These are phyloP conservation scores for Vultur gryphus DNA, from an alignment of 2,797 vertebrate species.

Conservation along the genomic window DNA sequence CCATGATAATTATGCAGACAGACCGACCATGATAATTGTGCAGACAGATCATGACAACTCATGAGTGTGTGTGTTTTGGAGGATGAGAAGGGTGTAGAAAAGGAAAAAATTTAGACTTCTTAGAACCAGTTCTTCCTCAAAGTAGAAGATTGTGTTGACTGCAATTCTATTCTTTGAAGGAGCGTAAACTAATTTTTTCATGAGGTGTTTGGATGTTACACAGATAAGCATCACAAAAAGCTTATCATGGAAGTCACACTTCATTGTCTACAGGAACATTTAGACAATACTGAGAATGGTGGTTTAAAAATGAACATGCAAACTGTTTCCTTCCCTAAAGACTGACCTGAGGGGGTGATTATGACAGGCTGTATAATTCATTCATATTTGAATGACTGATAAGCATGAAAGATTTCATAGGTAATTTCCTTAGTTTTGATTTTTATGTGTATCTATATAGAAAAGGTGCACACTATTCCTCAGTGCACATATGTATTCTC, in stretches of 20 bases:
- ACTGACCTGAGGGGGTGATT: background rate
- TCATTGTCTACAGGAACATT: background rate
- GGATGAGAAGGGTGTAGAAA: background rate
- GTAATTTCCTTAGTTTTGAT: background rate
- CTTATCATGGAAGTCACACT: background rate
- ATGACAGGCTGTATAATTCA: background rate
- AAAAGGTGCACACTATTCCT: background rate
- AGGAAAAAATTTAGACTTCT: background rate
- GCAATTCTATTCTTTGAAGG: background rate
- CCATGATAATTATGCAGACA: background rate
- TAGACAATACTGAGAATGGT: background rate
- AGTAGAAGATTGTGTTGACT: background rate
- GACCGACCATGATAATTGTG: background rate
- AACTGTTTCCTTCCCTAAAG: background rate
- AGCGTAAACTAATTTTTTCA: background rate
- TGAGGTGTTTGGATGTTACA: background rate
- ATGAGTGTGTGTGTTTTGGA: background rate
- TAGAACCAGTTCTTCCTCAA: background rate
- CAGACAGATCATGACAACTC: background rate
- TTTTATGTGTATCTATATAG: background rate
- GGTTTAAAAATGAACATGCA: background rate
- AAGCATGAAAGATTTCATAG: background rate
- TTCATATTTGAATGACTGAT: background rate
- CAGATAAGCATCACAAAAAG: background rate
- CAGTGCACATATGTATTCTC: background rate